Base-by-base conservation (phyloP, 2,113 vertebrate species). In the Apaloderma vittatum region DNA sequence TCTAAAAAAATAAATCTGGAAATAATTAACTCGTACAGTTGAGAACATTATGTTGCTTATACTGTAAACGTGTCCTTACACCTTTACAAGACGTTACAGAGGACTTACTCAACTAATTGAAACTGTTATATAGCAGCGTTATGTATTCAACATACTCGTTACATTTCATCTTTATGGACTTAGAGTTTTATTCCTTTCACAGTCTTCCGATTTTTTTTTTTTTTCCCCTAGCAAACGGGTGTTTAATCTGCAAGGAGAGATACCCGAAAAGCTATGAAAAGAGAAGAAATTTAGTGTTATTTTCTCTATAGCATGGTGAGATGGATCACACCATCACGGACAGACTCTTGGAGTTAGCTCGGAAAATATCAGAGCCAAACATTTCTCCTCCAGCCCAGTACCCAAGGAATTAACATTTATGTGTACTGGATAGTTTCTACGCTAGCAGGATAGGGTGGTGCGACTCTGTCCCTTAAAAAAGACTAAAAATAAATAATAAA, bases 1-100 rank as follows among this genome's bases (percentile, higher is more conserved):
- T 92, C 76, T 93, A 78, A 65, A 93, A 91, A 95, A 88, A 80
- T 14, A 65, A 86, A 95, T 97, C 98, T 98, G 98, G 98, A 98
- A 98, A 97, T 96, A 96, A 98, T 98, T 98, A 98, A 80, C 97
- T 95, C 77, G 89, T 97, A 94, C 97, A 97, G 97, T 97, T 97
- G 94, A 97, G 96, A 98, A 98, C 97, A 95, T 96, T 96, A 96
- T 96, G 95, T 97, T 89, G 73, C 96, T 95, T 97, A 97, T 97
- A 97, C 97, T 98, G 97, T 97, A 98, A 97, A 97, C 26, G 79
- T 96, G 86, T 97, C 93, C 37, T 75, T 97, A 93, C 95, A 97
- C 98, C 97, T 98, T 98, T 97, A 97, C 67, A 94, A 98, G 97
- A 97, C 94, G 88, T 90, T 96, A 85, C 83, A 91, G 93, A 90